Percentiles rank a stretch among this genome's conserved stretches.
phyloP scores from a whole-genome alignment of 2,113 vertebrate species.

The Rhipidura dahli region DNA sequence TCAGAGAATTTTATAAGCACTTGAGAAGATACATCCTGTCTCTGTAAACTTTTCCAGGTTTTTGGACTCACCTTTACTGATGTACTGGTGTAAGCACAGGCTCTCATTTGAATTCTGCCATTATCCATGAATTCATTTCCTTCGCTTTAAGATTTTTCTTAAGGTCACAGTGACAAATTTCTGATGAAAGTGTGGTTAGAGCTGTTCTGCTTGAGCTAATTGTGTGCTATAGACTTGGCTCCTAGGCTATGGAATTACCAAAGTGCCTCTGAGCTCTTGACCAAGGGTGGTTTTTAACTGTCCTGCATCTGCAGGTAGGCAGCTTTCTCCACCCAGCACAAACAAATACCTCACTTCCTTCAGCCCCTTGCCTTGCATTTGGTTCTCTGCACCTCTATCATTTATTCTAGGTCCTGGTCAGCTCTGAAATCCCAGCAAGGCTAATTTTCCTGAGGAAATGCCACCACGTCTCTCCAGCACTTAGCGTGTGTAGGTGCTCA shows the following conservation, averaged over 20 bases:
- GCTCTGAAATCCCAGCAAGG: conserved; percentile 7
- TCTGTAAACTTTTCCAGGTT: neutral
- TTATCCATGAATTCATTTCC: neutral
- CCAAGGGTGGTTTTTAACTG: neutral
- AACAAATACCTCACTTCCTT: neutral
- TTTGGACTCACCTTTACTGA: neutral
- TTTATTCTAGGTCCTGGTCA: conserved; percentile 51
- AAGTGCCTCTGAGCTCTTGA: neutral
- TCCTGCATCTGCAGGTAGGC: neutral
- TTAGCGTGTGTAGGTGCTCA: neutral
- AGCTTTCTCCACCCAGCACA: neutral
- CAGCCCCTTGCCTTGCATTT: neutral
- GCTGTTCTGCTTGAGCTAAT: neutral
- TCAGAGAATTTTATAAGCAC: neutral
- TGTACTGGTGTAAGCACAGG: neutral
- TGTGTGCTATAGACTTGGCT: neutral
- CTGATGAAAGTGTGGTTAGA: neutral
- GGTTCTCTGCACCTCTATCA: conserved; percentile 46
- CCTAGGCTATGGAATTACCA: neutral
- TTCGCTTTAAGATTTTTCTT: neutral
- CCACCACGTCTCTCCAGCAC: neutral
- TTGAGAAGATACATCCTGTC: neutral
- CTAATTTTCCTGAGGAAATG: neutral
- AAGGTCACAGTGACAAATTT: neutral
- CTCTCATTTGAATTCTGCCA: neutral